These are phyloP conservation scores for Zonitis immaculata DNA, from an alignment of 2,888 invertebrate genomes.

Conservation along the genomic window DNA sequence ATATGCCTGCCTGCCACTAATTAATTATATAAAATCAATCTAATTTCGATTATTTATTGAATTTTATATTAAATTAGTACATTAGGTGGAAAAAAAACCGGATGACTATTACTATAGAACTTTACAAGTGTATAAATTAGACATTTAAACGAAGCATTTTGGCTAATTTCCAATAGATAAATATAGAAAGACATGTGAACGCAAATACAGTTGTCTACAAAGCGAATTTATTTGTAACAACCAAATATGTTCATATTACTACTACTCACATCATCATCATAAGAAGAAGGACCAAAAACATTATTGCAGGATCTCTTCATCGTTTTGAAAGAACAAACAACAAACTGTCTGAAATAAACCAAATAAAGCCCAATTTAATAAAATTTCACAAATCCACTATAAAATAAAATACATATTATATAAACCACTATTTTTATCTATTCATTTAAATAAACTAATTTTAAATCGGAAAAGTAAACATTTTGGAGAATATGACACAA, in stretches of 20 bases:
- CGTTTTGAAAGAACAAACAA: conserved; percentile 8
- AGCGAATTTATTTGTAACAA: conserved; percentile 20
- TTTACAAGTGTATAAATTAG: conserved; percentile 21
- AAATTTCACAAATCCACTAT: background rate
- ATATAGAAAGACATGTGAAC: conserved; percentile 39
- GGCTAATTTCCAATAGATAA: conserved; percentile 37
- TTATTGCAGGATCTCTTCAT: conserved; percentile 11
- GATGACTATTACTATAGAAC: background rate
- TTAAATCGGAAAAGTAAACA: background rate
- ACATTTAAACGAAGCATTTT: conserved; percentile 22
- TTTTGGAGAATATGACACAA: background rate
- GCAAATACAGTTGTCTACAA: conserved; percentile 29
- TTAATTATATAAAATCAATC: background rate
- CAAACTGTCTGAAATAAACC: background rate
- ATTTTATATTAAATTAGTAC: conserved; percentile 5
- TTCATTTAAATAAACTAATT: no score
- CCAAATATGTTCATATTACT: conserved; percentile 29
- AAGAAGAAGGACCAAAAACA: conserved; percentile 3
- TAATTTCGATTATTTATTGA: conserved; percentile 6
- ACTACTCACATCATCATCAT: no score
- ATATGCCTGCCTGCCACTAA: no score
- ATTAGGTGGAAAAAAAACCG: conserved; percentile 9
- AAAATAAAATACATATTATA: background rate
- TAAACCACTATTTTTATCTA: no score
- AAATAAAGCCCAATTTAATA: background rate